phyloP scores from a whole-genome alignment of 2,113 vertebrate species.

The Globicephala melas region DNA sequence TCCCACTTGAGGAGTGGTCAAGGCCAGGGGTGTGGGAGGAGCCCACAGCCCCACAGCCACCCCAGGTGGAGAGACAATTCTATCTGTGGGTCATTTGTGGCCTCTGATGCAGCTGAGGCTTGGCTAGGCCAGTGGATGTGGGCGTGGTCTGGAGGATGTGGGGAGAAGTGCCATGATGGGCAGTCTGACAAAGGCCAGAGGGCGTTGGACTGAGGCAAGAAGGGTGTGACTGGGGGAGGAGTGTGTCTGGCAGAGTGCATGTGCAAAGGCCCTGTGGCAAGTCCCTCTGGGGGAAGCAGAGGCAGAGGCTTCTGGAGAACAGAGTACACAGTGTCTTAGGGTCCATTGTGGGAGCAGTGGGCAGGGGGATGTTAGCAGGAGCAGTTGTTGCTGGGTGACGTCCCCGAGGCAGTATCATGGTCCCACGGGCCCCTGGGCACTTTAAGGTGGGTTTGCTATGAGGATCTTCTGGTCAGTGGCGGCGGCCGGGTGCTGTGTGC shows the following conservation, averaged over 20 bases:
- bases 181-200: background rate
- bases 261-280: background rate
- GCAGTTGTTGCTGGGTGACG: background rate
- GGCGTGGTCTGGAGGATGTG: background rate
- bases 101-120: background rate
- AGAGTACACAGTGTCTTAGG: background rate
- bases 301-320: background rate
- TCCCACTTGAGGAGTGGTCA: background rate
- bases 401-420: background rate
- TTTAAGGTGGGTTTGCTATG: background rate
- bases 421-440: background rate
- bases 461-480: background rate
- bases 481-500: background rate
- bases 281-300: background rate
- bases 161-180: too few species aligned
- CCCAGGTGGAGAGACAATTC: background rate
- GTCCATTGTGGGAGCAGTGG: too few species aligned
- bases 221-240: background rate
- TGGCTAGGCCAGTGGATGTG: fast-evolving
- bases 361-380: background rate
- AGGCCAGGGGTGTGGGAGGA: background rate
- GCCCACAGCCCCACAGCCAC: too few species aligned
- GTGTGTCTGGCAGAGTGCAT: background rate
- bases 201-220: too few species aligned
- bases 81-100: background rate